Evolutionary conservation across 2,113 vertebrate genomes (phyloP), one percentile per base, ranked within the genome.

Genomic region (Theropithecus gelada): DNA sequence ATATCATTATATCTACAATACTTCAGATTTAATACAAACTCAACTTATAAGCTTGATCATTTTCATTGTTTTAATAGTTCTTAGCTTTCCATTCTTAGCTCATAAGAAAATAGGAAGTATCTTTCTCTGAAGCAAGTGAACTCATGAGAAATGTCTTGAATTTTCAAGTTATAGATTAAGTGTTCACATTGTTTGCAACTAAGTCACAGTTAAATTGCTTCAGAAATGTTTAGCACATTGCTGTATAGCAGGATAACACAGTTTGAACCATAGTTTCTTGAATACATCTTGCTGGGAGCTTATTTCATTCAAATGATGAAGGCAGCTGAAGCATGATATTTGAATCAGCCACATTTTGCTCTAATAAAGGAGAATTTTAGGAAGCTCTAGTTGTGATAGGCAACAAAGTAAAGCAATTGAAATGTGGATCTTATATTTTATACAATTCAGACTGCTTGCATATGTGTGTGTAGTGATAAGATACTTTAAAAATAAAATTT

Each of bases 261-360:
- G 93, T 97, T 80, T 90, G 75, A 98, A 97, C 96, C 90, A 97
- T 35, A 79, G 96, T 93, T 96, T 96, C 85, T 90, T 97, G 84
- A 97, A 96, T 64, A 50, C 79, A 96, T 88, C 92, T 97, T 98
- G 96, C 95, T 97, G 98, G 98, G 97, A 98, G 81, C 89, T 97
- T 97, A 97, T 94, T 95, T 97, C 93, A 87, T 73, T 98, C 97
- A 96, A 95, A 75, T 94, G 91, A 97, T 75, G 83, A 98, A 97
- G 83, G 93, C 94, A 97, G 68, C 40, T 93, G 93, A 96, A 97
- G 86, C 94, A 90, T 93, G 14, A 25, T 88, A 97, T 94, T 96
- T 97, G 90, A 43, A 95, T 93, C 75, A 97, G 40, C 32, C 81
- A 94, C n/a, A 50, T 95, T 85, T 93, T 97, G 59, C 95, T 98